phyloP scores from a whole-genome alignment of 2,797 vertebrate species.

The Jordanella pulchra region DNA sequence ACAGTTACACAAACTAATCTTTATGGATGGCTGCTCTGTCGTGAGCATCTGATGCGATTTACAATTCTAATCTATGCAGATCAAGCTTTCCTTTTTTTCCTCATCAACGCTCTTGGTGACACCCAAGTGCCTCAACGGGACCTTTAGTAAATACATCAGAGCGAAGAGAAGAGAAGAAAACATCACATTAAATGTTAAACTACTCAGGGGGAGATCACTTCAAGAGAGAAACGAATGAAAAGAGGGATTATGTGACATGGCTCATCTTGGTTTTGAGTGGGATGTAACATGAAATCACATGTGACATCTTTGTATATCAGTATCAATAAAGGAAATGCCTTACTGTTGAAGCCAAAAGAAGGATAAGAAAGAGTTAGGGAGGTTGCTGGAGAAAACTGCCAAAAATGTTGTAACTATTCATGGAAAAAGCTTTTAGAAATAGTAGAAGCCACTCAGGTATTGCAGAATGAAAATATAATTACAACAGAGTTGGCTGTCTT shows the following conservation, averaged over 20 bases:
- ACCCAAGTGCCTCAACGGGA: slow-evolving; percentile 35
- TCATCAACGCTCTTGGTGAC: slow-evolving; percentile 35
- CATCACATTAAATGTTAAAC: slow-evolving; percentile 3
- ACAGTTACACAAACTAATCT: slow-evolving; percentile 65
- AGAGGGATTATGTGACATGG: slow-evolving; percentile 13
- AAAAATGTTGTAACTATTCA: slow-evolving; percentile 12
- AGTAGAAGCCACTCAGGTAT: not conserved
- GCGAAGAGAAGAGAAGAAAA: slow-evolving; percentile 20
- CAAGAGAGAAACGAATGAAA: slow-evolving; percentile 19
- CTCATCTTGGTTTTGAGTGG: slow-evolving; percentile 16
- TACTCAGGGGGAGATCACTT: slow-evolving; percentile 14
- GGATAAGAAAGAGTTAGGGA: slow-evolving; percentile 3
- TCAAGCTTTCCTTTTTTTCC: slow-evolving; percentile 45
- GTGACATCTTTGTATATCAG: not conserved
- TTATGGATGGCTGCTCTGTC: slow-evolving; percentile 72
- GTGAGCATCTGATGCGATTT: slow-evolving; percentile 61
- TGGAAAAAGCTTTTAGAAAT: slow-evolving; percentile 18
- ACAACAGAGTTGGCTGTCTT: slow-evolving; percentile 17
- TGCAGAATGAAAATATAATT: slow-evolving; percentile 19
- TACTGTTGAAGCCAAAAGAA: slow-evolving; percentile 2
- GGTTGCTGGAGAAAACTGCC: not conserved
- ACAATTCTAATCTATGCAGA: slow-evolving; percentile 75
- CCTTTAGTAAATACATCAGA: slow-evolving; percentile 36
- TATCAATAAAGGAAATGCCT: slow-evolving; percentile 17
- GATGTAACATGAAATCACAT: slow-evolving; percentile 3